phyloP scores from a whole-genome alignment of 1,140 invertebrate genomes.

The Leptonema lineaticorne region DNA sequence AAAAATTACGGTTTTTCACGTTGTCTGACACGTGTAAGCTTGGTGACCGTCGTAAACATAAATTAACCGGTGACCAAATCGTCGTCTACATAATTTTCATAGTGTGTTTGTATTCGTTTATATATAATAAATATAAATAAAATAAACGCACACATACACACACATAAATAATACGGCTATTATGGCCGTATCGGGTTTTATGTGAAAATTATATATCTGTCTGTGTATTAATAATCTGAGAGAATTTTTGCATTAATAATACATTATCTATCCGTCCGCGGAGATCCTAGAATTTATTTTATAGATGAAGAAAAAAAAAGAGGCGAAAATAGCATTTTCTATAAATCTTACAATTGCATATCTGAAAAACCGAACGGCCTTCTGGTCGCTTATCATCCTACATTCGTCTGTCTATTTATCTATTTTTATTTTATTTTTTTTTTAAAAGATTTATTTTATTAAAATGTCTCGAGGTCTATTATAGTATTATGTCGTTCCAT shows the following conservation, averaged over 20 bases:
- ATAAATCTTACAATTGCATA: conserved; percentile 2
- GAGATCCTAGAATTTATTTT: conserved; percentile 11
- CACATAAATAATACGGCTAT: background rate
- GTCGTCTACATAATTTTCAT: background rate
- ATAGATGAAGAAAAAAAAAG: too few relatives aligned
- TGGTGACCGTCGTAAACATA: background rate
- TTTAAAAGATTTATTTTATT: too few relatives aligned
- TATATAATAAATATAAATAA: too few relatives aligned
- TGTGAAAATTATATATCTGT: too few relatives aligned
- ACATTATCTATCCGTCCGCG: conserved; percentile 3
- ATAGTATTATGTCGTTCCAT: too few relatives aligned
- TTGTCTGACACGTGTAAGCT: background rate
- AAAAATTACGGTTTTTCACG: too few relatives aligned
- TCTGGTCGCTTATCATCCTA: background rate
- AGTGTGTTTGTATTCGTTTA: background rate
- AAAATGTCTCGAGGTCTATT: too few relatives aligned
- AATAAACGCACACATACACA: background rate
- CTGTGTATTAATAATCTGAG: too few relatives aligned
- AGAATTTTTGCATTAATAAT: conserved; percentile 17
- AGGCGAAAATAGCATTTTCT: conserved; percentile 16
- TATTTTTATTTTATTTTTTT: too few relatives aligned
- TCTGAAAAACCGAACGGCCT: conserved; percentile 12
- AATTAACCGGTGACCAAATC: conserved; percentile 4
- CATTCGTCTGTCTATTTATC: background rate
- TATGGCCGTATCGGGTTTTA: conserved; percentile 7